Base-by-base conservation (phyloP, 2,797 vertebrate species). In the Tauraco hartlaubi region DNA sequence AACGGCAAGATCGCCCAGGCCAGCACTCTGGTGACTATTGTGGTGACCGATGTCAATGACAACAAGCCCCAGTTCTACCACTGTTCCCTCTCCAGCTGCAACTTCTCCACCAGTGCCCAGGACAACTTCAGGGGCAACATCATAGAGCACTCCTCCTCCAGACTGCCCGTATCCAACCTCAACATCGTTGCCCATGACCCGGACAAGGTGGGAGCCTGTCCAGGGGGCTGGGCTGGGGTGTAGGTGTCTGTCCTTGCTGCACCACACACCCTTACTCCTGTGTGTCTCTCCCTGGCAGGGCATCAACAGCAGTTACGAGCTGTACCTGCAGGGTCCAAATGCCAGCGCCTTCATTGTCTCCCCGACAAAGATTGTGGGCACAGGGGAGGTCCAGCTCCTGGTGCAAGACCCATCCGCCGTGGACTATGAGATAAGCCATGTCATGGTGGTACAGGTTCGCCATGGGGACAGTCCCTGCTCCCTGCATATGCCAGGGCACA, bases 11-110 rank as follows among this genome's bases (percentile, higher is more conserved):
- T 35, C 3, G 98, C 99, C 64, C 95, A 80, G 54, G 74, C 55
- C 26, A 97, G 33, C 62, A 96, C 98, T 7, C n/a, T 59, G 26
- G 98, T 99, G 73, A 90, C 90, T 12, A 95, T 99, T 86, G 86
- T 25, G 13, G 98, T 99, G 91, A 54, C 62, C 0, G 99, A 99
- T 11, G 7, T 98, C 59, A 99, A 99, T 33, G 99, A 99, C 97
- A 98, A 99, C 93, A 73, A 35, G 14, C 99, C 99, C 2, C 37
- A 97, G 64, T 99, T 99, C 96, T 99, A 99, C 95, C 93, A 88
- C 49, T 99, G 99, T 94, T 48, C 35, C 37, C 46, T 93, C 46
- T 26, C 19, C 6, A 14, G 9, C 73, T 99, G 99, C 80, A 6
- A 96, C 92, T 98, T 98, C 87, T 90, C 67, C 5, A 6, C 31